Percentiles rank a stretch among this genome's conserved stretches.
Evolutionary conservation across 2,888 invertebrate species (phyloP).

Genomic region (Deilephila elpenor): DNA sequence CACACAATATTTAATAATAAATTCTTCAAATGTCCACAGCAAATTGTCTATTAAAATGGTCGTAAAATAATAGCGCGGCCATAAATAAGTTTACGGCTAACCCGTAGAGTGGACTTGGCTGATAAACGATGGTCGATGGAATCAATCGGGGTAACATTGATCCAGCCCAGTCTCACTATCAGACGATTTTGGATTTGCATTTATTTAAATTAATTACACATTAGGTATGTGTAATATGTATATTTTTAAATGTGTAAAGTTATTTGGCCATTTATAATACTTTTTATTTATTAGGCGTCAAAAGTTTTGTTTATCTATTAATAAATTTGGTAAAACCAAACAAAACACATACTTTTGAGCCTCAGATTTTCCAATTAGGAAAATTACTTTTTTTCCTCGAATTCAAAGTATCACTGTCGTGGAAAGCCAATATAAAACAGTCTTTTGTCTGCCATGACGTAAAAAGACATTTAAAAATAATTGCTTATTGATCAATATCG

Average conservation of each 20-base stretch:
- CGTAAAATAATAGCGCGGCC: neutral
- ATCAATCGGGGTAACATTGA: conserved; percentile 1
- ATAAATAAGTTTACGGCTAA: conserved; percentile 1
- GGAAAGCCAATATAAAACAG: neutral
- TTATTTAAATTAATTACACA: neutral
- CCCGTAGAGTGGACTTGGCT: neutral
- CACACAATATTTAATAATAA: neutral
- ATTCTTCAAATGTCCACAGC: neutral
- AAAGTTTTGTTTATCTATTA: too few relatives aligned
- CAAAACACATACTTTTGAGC: too few relatives aligned
- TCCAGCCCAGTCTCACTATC: neutral
- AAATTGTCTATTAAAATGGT: neutral
- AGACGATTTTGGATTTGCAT: neutral
- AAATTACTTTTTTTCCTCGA: neutral
- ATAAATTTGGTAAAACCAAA: too few relatives aligned
- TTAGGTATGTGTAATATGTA: too few relatives aligned
- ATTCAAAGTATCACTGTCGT: neutral
- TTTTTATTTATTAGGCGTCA: too few relatives aligned
- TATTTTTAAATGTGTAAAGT: too few relatives aligned
- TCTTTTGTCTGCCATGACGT: neutral
- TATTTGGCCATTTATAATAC: too few relatives aligned
- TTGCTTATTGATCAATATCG: neutral
- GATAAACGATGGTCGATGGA: conserved; percentile 3
- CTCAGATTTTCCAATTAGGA: too few relatives aligned
- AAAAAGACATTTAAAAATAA: too few relatives aligned